Percentiles rank a stretch among this genome's conserved stretches.
These are phyloP conservation scores for Ciconia stormi DNA, from an alignment of 2,113 vertebrate genomes.

Conservation along the genomic window DNA sequence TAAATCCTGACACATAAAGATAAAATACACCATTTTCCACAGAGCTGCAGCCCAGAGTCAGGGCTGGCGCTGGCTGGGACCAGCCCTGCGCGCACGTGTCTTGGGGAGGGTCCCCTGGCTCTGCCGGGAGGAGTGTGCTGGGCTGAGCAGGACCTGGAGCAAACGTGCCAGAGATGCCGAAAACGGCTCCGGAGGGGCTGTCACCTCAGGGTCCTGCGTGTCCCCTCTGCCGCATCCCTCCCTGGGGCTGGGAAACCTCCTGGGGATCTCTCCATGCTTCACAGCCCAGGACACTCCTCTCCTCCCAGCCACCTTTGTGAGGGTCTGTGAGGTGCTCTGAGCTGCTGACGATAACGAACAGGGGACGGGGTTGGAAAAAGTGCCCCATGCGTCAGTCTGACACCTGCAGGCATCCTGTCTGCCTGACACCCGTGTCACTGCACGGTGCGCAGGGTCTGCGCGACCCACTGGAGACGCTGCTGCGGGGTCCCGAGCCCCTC, in stretches of 20 bases:
- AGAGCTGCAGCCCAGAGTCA: neutral
- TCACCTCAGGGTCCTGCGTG: rapidly evolving
- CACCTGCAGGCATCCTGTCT: neutral
- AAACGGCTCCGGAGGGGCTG: neutral
- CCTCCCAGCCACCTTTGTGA: neutral
- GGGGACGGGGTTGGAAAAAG: neutral
- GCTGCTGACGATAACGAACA: rapidly evolving
- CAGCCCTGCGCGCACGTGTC: rapidly evolving
- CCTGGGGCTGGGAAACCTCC: neutral
- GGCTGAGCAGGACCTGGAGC: neutral
- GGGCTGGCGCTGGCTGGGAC: neutral
- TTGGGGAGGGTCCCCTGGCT: neutral
- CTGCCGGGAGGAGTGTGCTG: neutral
- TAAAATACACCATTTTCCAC: conserved; percentile 54
- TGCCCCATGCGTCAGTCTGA: neutral
- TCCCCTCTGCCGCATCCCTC: neutral
- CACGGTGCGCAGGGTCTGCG: rapidly evolving
- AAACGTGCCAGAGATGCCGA: rapidly evolving
- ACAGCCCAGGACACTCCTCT: rapidly evolving
- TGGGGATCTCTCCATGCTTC: rapidly evolving
- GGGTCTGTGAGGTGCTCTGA: neutral
- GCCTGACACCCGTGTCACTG: rapidly evolving
- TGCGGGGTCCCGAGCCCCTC: neutral
- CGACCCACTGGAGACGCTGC: neutral
- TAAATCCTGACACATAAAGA: conserved; percentile 77